Base-by-base conservation (phyloP, 2,113 vertebrate species). In the Myotis yumanensis region DNA sequence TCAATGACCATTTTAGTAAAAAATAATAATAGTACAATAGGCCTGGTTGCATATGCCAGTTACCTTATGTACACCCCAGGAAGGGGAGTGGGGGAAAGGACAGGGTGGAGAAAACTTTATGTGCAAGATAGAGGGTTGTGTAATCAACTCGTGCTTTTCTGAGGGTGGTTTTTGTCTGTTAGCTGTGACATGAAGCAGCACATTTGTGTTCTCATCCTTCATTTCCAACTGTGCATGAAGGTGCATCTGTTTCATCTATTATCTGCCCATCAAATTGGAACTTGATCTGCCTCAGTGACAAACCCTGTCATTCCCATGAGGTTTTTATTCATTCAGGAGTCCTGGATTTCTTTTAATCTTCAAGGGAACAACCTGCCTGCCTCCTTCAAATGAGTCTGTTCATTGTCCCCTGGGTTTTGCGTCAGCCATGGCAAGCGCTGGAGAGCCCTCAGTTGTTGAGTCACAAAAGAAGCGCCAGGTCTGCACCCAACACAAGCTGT, bases 1-100 rank as follows among this genome's bases (percentile, higher is more conserved):
- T 43, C 37, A 25, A 3, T 87, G 76, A 23, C 62, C 51, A 16
- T 30, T 25, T 94, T 90, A 25, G 37, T 85, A 66, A 89, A 89
- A 69, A 69, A 62, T 28, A 28, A n/a, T 30, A 18, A 23, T 5
- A 23, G 23, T 23, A 69, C 23, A 48, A 72, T 9, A 86, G 40
- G 32, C 59, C 20, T 76, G 30, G 43, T 51, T 35, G 72, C 89
- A 73, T 37, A 43, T 11, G 14, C 35, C 54, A 62, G 37, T 68
- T 59, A 22, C 46, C 62, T 40, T 7, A 20, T 17, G 46, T 30
- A 46, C 17, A 62, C 72, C 20, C 37, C 88, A 91, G 48, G n/a
- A 35, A 35, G 37, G 17, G 2, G 30, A 54, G 22, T 17, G 9
- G 12, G 17, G 4, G 25, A 32, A 86, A 86, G 11, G 62, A 87